Percentiles rank a stretch among this genome's conserved stretches.
Conservation (phyloP, 37 sponge, comb jelly and placozoan genomes). For the Dysidea cf. avara region DNA sequence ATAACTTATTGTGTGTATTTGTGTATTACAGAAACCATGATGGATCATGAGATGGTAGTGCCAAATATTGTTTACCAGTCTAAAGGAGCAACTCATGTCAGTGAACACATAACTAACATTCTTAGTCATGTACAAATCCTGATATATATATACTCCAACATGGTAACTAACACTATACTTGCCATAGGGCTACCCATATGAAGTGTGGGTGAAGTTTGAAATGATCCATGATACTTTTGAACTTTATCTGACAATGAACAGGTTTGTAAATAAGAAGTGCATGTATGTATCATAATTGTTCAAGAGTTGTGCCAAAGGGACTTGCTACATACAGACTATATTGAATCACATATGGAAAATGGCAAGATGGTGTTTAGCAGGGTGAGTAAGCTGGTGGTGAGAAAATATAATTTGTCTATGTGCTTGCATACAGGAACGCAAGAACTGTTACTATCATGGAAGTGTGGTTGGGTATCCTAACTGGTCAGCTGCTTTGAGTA, state of each 20-base stretch:
- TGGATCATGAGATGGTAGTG: conserved; percentile 20
- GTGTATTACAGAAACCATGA: conserved; percentile 41
- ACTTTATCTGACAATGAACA: no score
- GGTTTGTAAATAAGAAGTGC: no score
- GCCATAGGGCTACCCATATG: background rate
- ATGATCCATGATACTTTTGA: conserved; percentile 7
- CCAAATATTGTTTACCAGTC: conserved; percentile 20
- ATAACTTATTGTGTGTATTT: no score
- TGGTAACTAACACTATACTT: background rate
- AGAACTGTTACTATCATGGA: conserved; percentile 84
- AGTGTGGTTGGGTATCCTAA: conserved; percentile 47
- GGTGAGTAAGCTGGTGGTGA: background rate
- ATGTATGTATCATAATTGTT: conserved; percentile 7
- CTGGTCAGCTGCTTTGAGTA: conserved; percentile 63
- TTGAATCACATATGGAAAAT: conserved; percentile 10
- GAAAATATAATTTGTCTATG: background rate
- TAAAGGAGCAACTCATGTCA: no score
- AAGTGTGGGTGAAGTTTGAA: conserved; percentile 29
- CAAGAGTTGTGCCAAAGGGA: conserved; percentile 9
- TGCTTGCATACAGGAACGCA: conserved; percentile 42
- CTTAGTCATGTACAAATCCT: no score
- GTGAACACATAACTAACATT: background rate
- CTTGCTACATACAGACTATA: conserved; percentile 30
- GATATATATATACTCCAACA: no score
- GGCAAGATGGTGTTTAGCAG: conserved; percentile 3